Percentiles rank a stretch among this genome's conserved stretches.
Conservation (phyloP, 1,140 invertebrate species). For the Anastrepha obliqua region DNA sequence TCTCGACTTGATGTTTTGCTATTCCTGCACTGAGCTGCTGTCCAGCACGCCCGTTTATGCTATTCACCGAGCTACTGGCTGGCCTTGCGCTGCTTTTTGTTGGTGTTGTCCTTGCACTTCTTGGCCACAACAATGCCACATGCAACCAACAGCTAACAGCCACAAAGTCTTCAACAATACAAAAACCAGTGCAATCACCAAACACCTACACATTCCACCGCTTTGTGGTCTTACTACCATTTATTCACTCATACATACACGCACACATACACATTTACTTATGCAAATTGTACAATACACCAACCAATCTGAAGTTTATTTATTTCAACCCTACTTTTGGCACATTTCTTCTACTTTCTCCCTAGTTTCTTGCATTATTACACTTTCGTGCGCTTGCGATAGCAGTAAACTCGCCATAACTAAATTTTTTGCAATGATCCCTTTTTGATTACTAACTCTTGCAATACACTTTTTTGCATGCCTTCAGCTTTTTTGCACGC, state of each 20-base stretch:
- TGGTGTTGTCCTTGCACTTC: background rate
- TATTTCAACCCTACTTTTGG: background rate
- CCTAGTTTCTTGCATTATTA: background rate
- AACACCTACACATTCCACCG: slow-evolving; percentile 2
- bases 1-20: no score
- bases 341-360: background rate
- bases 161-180: slow-evolving; percentile 10
- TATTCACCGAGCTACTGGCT: background rate
- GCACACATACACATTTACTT: background rate
- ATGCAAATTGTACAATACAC: slow-evolving; percentile 24
- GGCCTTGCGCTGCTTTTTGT: background rate
- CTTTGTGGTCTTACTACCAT: background rate
- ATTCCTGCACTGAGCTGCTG: background rate
- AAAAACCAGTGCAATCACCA: slow-evolving; percentile 8
- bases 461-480: no score
- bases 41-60: background rate
- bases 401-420: background rate
- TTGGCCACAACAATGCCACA: slow-evolving; percentile 6
- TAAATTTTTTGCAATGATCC: background rate
- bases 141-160: background rate
- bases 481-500: background rate
- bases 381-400: background rate
- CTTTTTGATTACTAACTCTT: background rate
- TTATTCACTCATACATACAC: background rate
- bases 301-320: slow-evolving; percentile 5